phyloP scores from a whole-genome alignment of 2,888 invertebrate genomes.

The Cephus sareptanus region DNA sequence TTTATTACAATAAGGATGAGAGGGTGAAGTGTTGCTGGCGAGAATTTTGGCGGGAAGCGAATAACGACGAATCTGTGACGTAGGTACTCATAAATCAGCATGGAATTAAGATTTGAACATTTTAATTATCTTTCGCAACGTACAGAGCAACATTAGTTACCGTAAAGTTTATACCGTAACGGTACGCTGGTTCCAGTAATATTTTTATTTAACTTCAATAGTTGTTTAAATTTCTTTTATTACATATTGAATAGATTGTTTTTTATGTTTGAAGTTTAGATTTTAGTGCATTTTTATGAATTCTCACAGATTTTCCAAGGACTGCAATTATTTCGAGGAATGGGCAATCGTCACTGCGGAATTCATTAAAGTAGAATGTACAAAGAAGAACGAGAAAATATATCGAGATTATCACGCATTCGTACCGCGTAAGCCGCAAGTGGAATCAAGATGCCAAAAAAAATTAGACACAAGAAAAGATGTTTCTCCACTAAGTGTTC shows the following conservation, averaged over 20 bases:
- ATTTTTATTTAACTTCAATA: too few species aligned
- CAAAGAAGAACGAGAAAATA: slow-evolving; percentile 63
- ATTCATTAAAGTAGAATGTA: slow-evolving; percentile 77
- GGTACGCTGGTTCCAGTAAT: too few species aligned
- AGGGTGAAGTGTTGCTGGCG: slow-evolving; percentile 74
- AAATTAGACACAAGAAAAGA: neutral
- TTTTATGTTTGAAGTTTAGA: too few species aligned
- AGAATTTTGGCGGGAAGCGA: slow-evolving; percentile 70
- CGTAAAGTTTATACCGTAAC: too few species aligned
- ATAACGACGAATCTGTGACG: slow-evolving; percentile 65
- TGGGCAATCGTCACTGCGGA: slow-evolving; percentile 69
- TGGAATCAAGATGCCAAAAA: slow-evolving; percentile 45
- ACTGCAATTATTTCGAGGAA: slow-evolving; percentile 56
- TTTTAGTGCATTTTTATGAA: too few species aligned
- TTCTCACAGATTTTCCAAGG: slow-evolving; percentile 60
- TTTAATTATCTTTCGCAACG: too few species aligned
- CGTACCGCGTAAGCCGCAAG: slow-evolving; percentile 67
- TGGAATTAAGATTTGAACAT: too few species aligned
- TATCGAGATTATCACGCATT: slow-evolving; percentile 79
- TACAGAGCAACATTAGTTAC: too few species aligned
- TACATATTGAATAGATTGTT: too few species aligned
- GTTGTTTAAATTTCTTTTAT: too few species aligned
- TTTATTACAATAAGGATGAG: slow-evolving; percentile 68
- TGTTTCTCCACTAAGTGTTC: slow-evolving; percentile 72
- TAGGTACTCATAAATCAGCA: slow-evolving; percentile 49